Evolutionary conservation across 1,140 invertebrate genomes (phyloP).

Genomic region (Lethrus apterus): DNA sequence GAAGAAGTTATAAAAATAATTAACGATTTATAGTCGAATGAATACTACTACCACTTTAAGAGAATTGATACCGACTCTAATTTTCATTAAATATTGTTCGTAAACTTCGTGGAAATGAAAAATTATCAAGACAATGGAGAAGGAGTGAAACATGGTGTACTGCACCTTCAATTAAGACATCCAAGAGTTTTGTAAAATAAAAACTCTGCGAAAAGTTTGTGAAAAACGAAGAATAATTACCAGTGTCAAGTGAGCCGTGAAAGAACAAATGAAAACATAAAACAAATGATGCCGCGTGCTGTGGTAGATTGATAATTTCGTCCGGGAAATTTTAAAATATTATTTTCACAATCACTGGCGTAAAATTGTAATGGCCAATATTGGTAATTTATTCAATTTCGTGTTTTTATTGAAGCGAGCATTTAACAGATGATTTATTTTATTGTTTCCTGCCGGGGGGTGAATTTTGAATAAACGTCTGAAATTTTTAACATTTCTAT

Average conservation of each 20-base stretch:
- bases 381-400: conserved; percentile 37
- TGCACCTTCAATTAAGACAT: conserved; percentile 28
- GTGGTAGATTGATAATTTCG: conserved; percentile 37
- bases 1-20: conserved; percentile 25
- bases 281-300: conserved; percentile 35
- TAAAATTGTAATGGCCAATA: conserved; percentile 35
- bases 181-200: conserved; percentile 22
- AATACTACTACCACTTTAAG: conserved; percentile 21
- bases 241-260: conserved; percentile 34
- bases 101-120: conserved; percentile 22
- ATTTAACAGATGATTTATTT: conserved; percentile 30
- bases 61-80: conserved; percentile 26
- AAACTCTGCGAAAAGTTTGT: conserved; percentile 17
- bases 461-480: conserved; percentile 8
- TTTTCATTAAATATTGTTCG: conserved; percentile 28
- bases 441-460: conserved; percentile 20
- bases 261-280: conserved; percentile 40
- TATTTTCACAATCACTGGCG: conserved; percentile 29
- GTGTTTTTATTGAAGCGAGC: conserved; percentile 32
- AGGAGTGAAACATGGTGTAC: conserved; percentile 26
- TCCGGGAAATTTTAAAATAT: conserved; percentile 29
- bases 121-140: conserved; percentile 26
- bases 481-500: conserved; percentile 10
- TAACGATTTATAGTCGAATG: conserved; percentile 18
- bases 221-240: conserved; percentile 38